These are phyloP conservation scores for Paracanthobrama guichenoti DNA, from an alignment of 2,113 vertebrate species.

Conservation along the genomic window DNA sequence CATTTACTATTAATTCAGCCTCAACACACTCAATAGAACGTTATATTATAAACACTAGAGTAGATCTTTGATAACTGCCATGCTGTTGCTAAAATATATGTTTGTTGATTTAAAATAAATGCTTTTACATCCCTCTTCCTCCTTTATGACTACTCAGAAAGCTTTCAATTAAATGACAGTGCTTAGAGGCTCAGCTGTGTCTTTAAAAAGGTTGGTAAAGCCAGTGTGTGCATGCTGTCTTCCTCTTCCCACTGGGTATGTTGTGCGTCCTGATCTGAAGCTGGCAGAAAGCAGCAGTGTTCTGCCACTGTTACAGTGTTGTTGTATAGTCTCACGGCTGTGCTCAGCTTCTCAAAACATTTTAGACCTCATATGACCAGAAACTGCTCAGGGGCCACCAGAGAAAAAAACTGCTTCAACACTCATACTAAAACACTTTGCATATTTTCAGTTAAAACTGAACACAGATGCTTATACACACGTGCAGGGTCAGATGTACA, in stretches of 20 bases:
- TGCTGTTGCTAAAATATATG: neutral
- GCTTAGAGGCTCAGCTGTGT: slow-evolving; percentile 5
- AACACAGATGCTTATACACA: neutral
- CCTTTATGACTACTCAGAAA: slow-evolving; percentile 23
- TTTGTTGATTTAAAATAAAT: neutral
- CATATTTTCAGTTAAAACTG: neutral
- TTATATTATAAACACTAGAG: neutral
- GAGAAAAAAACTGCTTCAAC: neutral
- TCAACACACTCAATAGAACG: neutral
- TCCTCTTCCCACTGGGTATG: slow-evolving; percentile 30
- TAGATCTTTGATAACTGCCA: neutral
- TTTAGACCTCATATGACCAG: neutral
- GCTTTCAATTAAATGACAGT: slow-evolving; percentile 36
- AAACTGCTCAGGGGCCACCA: neutral
- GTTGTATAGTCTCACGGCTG: neutral
- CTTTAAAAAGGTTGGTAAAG: slow-evolving; percentile 20
- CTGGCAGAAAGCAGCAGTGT: slow-evolving; percentile 26
- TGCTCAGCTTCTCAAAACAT: neutral
- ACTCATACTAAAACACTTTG: neutral
- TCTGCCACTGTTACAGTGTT: neutral
- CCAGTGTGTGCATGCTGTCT: neutral
- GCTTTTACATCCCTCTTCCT: slow-evolving; percentile 6
- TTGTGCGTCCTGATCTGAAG: slow-evolving; percentile 18
- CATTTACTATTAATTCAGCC: neutral
- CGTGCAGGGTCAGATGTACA: neutral